phyloP scores from a whole-genome alignment of 1,140 invertebrate genomes.

The Cydia pomonella region DNA sequence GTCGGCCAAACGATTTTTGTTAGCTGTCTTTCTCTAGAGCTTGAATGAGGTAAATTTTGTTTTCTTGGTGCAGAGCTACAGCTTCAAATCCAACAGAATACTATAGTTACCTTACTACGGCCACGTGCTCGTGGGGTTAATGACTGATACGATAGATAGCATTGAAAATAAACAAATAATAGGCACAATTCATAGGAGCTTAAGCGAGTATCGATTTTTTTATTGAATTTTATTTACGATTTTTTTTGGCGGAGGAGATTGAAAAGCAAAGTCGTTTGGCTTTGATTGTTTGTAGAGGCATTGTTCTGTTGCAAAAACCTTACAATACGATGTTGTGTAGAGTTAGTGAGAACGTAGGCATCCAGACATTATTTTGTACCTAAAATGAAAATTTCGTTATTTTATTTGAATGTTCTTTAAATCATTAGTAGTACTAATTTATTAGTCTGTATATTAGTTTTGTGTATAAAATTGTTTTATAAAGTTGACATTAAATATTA shows the following conservation, averaged over 20 bases:
- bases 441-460: too few relatives aligned
- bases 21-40: conserved; percentile 79
- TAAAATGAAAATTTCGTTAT: background rate
- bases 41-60: conserved; percentile 78
- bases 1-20: conserved; percentile 77
- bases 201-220: background rate
- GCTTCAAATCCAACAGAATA: conserved; percentile 78
- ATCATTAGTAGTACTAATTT: too few relatives aligned
- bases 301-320: background rate
- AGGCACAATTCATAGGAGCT: conserved; percentile 26
- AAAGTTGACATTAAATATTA: too few relatives aligned
- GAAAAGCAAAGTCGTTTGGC: background rate
- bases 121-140: conserved; percentile 76
- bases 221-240: background rate
- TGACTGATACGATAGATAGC: conserved; percentile 75
- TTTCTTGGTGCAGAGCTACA: conserved; percentile 76
- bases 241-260: background rate
- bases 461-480: too few relatives aligned
- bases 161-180: conserved; percentile 76
- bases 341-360: background rate
- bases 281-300: background rate
- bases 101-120: conserved; percentile 62
- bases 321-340: background rate
- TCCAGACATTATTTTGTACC: background rate
- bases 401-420: too few relatives aligned